Conservation (phyloP, 2,797 vertebrate genomes). For the Mormyrops attenuatus region DNA sequence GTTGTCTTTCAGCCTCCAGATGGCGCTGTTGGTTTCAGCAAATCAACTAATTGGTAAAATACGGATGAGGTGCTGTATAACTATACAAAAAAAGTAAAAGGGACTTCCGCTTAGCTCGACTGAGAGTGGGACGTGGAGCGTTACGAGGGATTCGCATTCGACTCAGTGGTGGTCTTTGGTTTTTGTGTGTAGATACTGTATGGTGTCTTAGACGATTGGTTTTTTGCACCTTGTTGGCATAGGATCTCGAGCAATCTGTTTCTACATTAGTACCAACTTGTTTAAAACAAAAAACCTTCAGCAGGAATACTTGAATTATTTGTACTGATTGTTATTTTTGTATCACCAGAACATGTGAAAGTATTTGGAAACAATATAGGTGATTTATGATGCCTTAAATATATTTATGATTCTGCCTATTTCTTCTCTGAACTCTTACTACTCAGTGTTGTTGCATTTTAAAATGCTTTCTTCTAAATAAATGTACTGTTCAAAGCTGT, state of each 20-base stretch:
- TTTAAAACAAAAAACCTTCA: constrained; percentile 45
- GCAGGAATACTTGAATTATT: constrained; percentile 49
- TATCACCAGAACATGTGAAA: constrained; percentile 43
- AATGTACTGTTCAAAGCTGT: constrained; percentile 34
- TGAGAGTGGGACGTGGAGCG: not conserved
- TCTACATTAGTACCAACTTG: constrained; percentile 33
- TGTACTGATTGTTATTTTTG: constrained; percentile 46
- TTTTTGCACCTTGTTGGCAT: constrained; percentile 13
- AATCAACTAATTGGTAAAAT: not conserved
- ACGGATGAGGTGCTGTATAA: too few relatives aligned
- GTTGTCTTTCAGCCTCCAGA: not conserved
- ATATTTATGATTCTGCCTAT: constrained; percentile 2
- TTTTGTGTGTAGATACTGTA: constrained; percentile 20
- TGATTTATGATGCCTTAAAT: constrained; percentile 34
- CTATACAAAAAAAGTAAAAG: not conserved
- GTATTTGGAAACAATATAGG: constrained; percentile 35
- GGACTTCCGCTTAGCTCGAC: not conserved
- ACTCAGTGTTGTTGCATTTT: constrained; percentile 30
- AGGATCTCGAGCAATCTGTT: constrained; percentile 22
- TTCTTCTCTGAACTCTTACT: constrained; percentile 16
- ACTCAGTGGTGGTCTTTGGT: not conserved
- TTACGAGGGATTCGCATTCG: not conserved
- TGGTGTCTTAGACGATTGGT: constrained; percentile 21
- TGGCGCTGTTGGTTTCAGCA: not conserved
- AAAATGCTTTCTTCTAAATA: constrained; percentile 40